Evolutionary conservation across 2,888 invertebrate species (phyloP).

Genomic region (Agrochola lota): DNA sequence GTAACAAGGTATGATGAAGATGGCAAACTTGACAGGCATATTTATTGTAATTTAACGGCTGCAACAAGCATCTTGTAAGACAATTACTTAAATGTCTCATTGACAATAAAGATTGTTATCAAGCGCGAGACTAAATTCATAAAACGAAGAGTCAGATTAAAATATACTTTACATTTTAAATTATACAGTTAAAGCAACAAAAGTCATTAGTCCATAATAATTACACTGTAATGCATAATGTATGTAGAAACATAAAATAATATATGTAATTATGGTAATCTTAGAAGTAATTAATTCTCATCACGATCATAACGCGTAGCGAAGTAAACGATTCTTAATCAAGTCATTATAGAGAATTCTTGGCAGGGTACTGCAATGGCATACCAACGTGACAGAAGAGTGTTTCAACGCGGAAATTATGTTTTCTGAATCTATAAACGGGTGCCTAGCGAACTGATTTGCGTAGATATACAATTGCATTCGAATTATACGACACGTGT

Average conservation of each 20-base stretch:
- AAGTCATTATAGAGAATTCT: constrained; percentile 46
- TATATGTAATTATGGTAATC: constrained; percentile 46
- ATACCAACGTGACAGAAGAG: constrained; percentile 35
- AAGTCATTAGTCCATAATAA: not conserved
- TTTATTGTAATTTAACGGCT: not conserved
- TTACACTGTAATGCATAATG: constrained; percentile 25
- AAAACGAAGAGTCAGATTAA: not conserved
- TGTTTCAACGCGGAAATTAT: constrained; percentile 43
- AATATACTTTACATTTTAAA: not conserved
- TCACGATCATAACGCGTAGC: constrained; percentile 40
- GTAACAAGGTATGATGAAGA: no score
- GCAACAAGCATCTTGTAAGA: not conserved
- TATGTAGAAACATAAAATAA: constrained; percentile 2
- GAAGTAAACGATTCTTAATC: constrained; percentile 41
- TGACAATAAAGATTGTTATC: not conserved
- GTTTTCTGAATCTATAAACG: constrained; percentile 34
- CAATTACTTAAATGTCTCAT: not conserved
- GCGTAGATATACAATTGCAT: not conserved
- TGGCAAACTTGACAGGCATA: not conserved
- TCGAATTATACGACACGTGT: not conserved
- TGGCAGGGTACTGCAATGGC: constrained; percentile 29
- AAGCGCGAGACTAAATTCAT: not conserved
- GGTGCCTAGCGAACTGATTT: constrained; percentile 4
- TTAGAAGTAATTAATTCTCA: constrained; percentile 26
- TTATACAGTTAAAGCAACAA: not conserved